phyloP scores from a whole-genome alignment of 2,113 vertebrate species.

The Illadopsis cleaveri region DNA sequence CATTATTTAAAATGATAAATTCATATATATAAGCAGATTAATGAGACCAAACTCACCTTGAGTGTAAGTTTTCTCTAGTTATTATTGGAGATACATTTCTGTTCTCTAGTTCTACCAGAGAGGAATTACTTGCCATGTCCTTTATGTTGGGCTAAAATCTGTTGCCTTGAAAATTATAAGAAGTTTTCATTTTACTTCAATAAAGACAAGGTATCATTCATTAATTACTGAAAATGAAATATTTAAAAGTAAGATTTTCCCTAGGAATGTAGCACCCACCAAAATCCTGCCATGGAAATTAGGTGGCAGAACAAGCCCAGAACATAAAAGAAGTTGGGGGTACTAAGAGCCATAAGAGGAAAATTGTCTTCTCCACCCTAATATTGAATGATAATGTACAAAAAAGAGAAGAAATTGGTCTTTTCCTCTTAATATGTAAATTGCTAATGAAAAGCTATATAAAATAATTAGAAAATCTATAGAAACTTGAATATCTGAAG shows the following conservation, averaged over 20 bases:
- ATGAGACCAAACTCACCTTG: background rate
- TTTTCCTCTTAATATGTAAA: background rate
- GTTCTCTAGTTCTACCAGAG: background rate
- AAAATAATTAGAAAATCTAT: background rate
- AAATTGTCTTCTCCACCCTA: background rate
- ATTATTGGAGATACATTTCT: background rate
- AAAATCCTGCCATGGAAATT: background rate
- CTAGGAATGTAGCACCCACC: background rate
- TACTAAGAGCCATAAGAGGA: background rate
- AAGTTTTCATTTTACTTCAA: background rate
- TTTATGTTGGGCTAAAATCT: background rate
- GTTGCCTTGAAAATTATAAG: background rate
- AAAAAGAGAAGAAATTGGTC: background rate
- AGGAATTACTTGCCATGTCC: background rate
- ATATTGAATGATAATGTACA: background rate
- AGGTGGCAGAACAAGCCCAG: background rate
- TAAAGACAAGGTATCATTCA: background rate
- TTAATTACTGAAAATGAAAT: background rate
- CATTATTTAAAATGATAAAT: background rate
- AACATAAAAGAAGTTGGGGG: background rate
- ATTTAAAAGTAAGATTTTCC: background rate
- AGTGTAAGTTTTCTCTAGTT: background rate
- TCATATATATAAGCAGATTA: background rate
- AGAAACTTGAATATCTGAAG: background rate
- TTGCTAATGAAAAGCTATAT: background rate